Evolutionary conservation across 1,140 invertebrate species (phyloP).

Genomic region (Asbolus verrucosus): DNA sequence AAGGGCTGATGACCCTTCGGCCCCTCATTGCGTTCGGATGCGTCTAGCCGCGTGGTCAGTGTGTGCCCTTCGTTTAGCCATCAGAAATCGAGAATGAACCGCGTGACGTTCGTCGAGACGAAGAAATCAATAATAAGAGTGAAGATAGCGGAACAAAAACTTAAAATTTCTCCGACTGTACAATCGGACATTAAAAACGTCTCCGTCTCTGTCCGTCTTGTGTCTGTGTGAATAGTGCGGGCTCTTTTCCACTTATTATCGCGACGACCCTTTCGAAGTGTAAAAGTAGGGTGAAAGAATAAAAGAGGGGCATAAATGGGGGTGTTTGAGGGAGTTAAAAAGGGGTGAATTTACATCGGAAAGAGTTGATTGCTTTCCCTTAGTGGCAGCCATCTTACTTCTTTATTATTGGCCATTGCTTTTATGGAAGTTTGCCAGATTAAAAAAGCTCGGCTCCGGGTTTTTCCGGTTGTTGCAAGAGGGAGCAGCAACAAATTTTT

Average conservation of each 20-base stretch:
- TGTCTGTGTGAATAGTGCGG: background rate
- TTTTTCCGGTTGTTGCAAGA: background rate
- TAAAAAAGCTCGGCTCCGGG: background rate
- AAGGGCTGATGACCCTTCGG: conserved; percentile 12
- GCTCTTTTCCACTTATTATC: conserved; percentile 30
- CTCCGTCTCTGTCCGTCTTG: background rate
- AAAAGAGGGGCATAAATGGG: conserved; percentile 60
- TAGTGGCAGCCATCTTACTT: conserved; percentile 61
- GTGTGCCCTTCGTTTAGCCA: too few species aligned
- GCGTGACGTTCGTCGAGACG: conserved; percentile 7
- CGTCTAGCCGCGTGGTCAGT: background rate
- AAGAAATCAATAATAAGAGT: conserved; percentile 38
- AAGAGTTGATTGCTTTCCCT: conserved; percentile 62
- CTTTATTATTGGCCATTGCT: conserved; percentile 57
- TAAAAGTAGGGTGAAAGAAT: conserved; percentile 64
- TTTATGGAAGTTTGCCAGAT: background rate
- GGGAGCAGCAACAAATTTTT: too few species aligned
- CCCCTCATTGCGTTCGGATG: background rate
- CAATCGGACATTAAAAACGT: conserved; percentile 49
- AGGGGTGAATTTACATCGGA: conserved; percentile 63
- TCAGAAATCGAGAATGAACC: background rate
- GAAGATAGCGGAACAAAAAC: conserved; percentile 26
- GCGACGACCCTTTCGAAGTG: conserved; percentile 56
- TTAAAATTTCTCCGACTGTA: conserved; percentile 48
- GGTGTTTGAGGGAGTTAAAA: conserved; percentile 56